A percentile compares a stretch with the other conserved stretches of the same genome.
These are phyloP conservation scores for Anthonomus grandis DNA, from an alignment of 1,140 invertebrate species.

Conservation along the genomic window DNA sequence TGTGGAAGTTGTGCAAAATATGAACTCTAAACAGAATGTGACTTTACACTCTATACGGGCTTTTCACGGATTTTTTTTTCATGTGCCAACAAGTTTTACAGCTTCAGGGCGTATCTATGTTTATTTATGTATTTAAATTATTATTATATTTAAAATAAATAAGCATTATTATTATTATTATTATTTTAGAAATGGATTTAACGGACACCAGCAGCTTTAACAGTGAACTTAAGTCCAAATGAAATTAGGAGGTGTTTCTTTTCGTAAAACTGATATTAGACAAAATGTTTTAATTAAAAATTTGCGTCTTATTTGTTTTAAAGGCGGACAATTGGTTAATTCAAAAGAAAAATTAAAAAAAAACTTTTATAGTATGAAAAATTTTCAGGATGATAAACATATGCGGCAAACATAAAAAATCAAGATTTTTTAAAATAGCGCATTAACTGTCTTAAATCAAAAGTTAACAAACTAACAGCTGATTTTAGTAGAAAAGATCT, in stretches of 20 bases:
- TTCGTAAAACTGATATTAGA: background rate
- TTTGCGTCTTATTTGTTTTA: background rate
- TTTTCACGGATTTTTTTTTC: too few relatives aligned
- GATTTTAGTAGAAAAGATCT: background rate
- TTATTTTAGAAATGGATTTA: background rate
- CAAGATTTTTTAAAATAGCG: background rate
- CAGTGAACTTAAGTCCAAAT: background rate
- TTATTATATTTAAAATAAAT: too few relatives aligned
- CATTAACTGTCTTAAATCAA: background rate
- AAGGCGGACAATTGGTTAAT: background rate
- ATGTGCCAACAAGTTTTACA: too few relatives aligned
- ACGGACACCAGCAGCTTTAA: background rate
- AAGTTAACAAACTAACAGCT: background rate
- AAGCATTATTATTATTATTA: too few relatives aligned
- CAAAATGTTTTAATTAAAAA: background rate
- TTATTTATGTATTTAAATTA: too few relatives aligned
- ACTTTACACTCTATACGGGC: too few relatives aligned
- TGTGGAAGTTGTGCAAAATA: too few relatives aligned
- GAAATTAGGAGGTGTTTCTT: background rate
- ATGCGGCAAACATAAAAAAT: background rate
- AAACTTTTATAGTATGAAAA: background rate
- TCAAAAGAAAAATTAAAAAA: background rate
- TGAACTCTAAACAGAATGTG: too few relatives aligned
- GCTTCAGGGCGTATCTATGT: too few relatives aligned
- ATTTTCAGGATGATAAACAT: background rate